These are phyloP conservation scores for Drosophila willistoni DNA, from an alignment of 1,140 invertebrate species.

Conservation along the genomic window DNA sequence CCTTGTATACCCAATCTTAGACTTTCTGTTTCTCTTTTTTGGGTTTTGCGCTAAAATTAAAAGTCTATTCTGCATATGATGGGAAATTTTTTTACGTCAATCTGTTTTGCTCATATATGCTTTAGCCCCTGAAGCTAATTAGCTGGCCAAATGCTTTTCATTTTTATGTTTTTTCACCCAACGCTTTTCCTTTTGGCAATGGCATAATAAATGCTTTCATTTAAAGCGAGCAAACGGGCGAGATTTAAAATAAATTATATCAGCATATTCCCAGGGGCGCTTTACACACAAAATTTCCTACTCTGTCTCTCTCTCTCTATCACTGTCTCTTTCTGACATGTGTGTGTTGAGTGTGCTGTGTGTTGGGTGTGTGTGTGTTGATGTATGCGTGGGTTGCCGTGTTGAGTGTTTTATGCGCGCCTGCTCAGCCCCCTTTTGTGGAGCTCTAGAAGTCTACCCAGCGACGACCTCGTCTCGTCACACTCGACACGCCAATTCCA, in stretches of 20 bases:
- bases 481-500: constrained; percentile 78
- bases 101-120: neutral
- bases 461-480: constrained; percentile 68
- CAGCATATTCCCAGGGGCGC: constrained; percentile 76
- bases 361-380: constrained; percentile 26
- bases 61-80: too few relatives aligned
- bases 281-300: constrained; percentile 45
- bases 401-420: constrained; percentile 57
- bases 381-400: constrained; percentile 34
- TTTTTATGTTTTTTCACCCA: constrained; percentile 15
- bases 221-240: constrained; percentile 68
- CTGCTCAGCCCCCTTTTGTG: constrained; percentile 37
- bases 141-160: constrained; percentile 59
- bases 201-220: constrained; percentile 67
- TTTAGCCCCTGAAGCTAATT: constrained; percentile 60
- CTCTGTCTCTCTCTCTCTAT: neutral
- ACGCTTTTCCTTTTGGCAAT: constrained; percentile 33
- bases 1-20: too few relatives aligned
- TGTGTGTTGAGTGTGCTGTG: constrained; percentile 40
- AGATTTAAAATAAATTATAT: constrained; percentile 82
- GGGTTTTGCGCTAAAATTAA: too few relatives aligned
- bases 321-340: constrained; percentile 31
- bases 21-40: too few relatives aligned
- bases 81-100: neutral
- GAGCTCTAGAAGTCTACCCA: constrained; percentile 28